These are phyloP conservation scores for Suricata suricatta DNA, from an alignment of 2,113 vertebrate genomes.

Conservation along the genomic window DNA sequence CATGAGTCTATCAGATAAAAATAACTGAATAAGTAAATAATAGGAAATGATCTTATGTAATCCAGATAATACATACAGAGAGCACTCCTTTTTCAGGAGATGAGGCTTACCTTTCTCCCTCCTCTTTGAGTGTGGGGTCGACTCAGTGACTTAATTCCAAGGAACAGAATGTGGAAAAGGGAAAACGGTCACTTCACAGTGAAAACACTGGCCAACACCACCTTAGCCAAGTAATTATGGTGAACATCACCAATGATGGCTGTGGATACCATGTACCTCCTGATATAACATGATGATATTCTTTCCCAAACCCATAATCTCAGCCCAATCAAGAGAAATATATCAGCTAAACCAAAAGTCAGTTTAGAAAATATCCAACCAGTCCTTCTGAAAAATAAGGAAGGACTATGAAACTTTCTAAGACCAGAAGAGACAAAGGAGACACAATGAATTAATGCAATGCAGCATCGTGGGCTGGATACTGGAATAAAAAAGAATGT, in stretches of 20 bases:
- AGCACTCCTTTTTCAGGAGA: background rate
- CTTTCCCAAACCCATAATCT: background rate
- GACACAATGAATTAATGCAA: background rate
- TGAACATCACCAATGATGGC: background rate
- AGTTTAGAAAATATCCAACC: background rate
- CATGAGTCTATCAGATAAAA: background rate
- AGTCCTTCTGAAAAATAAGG: background rate
- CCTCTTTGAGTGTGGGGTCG: background rate
- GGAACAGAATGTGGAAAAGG: background rate
- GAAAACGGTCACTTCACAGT: background rate
- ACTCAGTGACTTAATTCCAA: background rate
- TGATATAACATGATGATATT: background rate
- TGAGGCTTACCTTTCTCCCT: background rate
- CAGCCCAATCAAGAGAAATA: background rate
- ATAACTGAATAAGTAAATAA: background rate
- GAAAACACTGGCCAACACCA: background rate
- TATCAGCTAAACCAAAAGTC: background rate
- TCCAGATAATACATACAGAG: background rate
- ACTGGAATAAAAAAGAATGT: background rate
- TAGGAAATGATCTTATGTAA: background rate
- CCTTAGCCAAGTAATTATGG: background rate
- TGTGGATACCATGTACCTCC: background rate
- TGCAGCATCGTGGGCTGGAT: no score
- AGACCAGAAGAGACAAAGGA: background rate
- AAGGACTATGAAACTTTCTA: background rate